A percentile compares a stretch with the other conserved stretches of the same genome.
These are phyloP conservation scores for Agonopterix arenella DNA, from an alignment of 2,888 invertebrate species.

Conservation along the genomic window DNA sequence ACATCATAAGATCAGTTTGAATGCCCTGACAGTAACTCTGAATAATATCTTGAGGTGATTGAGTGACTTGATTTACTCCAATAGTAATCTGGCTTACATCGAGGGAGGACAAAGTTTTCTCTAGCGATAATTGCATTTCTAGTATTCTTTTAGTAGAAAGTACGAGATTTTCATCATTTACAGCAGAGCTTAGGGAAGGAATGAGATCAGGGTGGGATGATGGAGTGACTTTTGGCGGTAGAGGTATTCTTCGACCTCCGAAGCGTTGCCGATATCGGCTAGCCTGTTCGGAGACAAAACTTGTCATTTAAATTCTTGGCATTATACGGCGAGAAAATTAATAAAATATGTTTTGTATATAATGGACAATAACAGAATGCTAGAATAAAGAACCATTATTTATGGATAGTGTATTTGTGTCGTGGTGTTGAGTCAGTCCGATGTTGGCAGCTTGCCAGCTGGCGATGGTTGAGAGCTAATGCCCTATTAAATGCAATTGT, in stretches of 20 bases:
- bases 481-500: conserved; percentile 53
- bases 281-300: conserved; percentile 67
- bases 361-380: conserved; percentile 10
- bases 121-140: conserved; percentile 62
- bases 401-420: conserved; percentile 36
- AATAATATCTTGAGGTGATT: conserved; percentile 56
- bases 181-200: conserved; percentile 26
- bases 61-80: conserved; percentile 52
- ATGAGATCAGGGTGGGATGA: conserved; percentile 48
- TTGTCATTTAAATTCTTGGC: neutral
- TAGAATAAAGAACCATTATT: conserved; percentile 23
- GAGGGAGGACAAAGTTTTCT: conserved; percentile 54
- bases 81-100: conserved; percentile 51
- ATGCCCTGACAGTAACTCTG: conserved; percentile 54
- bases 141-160: conserved; percentile 51
- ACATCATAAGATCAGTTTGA: conserved; percentile 60
- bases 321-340: neutral
- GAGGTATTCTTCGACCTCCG: conserved; percentile 55
- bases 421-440: conserved; percentile 42
- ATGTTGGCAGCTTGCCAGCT: conserved; percentile 49
- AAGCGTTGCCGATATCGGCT: conserved; percentile 64
- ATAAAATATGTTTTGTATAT: neutral
- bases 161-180: conserved; percentile 34
- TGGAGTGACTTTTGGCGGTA: conserved; percentile 41
- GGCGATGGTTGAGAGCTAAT: conserved; percentile 39